Percentiles rank a stretch among this genome's conserved stretches.
phyloP scores from a whole-genome alignment of 2,797 vertebrate species.

The Nannoperca obscura region DNA sequence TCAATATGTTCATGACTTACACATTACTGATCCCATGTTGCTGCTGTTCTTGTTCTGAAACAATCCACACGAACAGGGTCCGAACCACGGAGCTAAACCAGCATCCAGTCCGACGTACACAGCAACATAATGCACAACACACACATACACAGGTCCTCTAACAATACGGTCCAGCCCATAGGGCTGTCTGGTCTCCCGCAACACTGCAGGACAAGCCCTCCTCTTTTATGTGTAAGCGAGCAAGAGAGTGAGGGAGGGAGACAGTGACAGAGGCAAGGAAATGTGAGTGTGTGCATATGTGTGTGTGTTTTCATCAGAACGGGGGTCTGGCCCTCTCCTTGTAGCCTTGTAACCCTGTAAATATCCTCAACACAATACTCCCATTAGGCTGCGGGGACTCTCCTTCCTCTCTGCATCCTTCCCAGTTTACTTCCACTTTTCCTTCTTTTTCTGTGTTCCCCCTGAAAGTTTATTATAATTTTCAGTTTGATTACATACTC shows the following conservation, averaged over 20 bases:
- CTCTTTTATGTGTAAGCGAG: slow-evolving; percentile 41
- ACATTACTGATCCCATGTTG: slow-evolving; percentile 86
- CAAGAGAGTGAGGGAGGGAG: slow-evolving; percentile 3
- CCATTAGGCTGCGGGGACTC: slow-evolving; percentile 58
- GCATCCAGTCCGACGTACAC: slow-evolving; percentile 21
- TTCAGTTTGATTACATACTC: not conserved
- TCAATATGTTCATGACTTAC: slow-evolving; percentile 75
- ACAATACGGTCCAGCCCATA: slow-evolving; percentile 22
- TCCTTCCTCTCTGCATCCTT: slow-evolving; percentile 72
- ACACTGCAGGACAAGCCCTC: slow-evolving; percentile 32
- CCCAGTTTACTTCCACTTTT: slow-evolving; percentile 56
- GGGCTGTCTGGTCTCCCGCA: slow-evolving; percentile 11
- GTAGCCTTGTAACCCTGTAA: slow-evolving; percentile 70
- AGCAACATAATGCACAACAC: slow-evolving; percentile 37
- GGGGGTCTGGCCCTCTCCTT: slow-evolving; percentile 42
- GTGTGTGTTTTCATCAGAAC: slow-evolving; percentile 18
- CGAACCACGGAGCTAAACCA: slow-evolving; percentile 10
- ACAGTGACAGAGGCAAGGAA: slow-evolving; percentile 7
- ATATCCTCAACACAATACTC: slow-evolving; percentile 79
- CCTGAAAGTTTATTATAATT: slow-evolving; percentile 4
- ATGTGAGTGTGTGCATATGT: slow-evolving; percentile 21
- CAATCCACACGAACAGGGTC: slow-evolving; percentile 45
- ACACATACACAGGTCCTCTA: slow-evolving; percentile 12
- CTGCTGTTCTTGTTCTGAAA: slow-evolving; percentile 30
- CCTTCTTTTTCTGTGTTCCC: slow-evolving; percentile 12